Conservation (phyloP, 1,140 invertebrate species). For the Drosophila takahashii region DNA sequence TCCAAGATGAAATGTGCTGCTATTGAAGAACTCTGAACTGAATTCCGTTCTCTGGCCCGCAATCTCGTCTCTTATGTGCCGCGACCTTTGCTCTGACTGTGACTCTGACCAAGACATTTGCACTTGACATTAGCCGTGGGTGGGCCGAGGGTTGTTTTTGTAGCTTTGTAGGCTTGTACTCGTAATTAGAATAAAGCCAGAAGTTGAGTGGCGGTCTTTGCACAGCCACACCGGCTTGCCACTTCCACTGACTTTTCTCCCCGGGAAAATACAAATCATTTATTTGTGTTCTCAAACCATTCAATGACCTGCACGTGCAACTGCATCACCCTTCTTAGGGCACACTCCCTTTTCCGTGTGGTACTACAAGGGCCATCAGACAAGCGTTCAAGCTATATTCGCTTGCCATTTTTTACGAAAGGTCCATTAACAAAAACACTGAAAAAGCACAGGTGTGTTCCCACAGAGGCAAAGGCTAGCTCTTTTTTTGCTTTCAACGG, state of each 20-base stretch:
- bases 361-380: constrained; percentile 1
- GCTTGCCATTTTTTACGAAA: constrained; percentile 42
- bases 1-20: constrained; percentile 41
- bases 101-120: constrained; percentile 57
- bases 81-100: constrained; percentile 32
- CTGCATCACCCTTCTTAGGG: constrained; percentile 13
- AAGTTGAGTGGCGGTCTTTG: constrained; percentile 61
- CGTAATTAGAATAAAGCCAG: constrained; percentile 76
- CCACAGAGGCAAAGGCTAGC: background rate
- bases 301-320: constrained; percentile 64
- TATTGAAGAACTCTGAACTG: constrained; percentile 10
- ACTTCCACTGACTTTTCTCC: constrained; percentile 26
- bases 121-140: constrained; percentile 73
- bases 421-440: background rate
- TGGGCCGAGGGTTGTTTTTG: constrained; percentile 39
- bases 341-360: constrained; percentile 1
- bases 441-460: constrained; percentile 7
- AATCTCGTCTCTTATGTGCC: constrained; percentile 18
- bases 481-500: too few relatives aligned
- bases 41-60: constrained; percentile 4
- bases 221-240: constrained; percentile 11
- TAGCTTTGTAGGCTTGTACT: constrained; percentile 34
- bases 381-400: constrained; percentile 16
- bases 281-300: constrained; percentile 24
- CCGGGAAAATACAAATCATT: constrained; percentile 22